phyloP scores from a whole-genome alignment of 2,888 invertebrate genomes.

The Folsomia manolachei region DNA sequence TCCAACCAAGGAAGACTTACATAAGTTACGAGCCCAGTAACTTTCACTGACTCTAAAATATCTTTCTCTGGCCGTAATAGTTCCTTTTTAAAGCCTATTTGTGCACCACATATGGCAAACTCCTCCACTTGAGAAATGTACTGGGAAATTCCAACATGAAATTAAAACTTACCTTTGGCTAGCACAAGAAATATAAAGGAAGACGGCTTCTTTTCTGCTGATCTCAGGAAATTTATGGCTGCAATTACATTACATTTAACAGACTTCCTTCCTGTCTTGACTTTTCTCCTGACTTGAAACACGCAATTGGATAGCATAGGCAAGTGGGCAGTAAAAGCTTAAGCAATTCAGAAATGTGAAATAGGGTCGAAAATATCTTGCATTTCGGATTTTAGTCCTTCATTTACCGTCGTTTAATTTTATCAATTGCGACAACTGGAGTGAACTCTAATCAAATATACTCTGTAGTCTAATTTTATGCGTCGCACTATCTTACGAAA shows the following conservation, averaged over 20 bases:
- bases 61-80: not conserved
- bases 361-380: too few species aligned
- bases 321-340: too few species aligned
- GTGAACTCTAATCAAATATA: too few species aligned
- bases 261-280: not conserved
- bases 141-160: conserved; percentile 3
- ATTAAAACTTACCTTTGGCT: conserved; percentile 6
- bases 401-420: too few species aligned
- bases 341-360: too few species aligned
- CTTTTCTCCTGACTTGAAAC: too few species aligned
- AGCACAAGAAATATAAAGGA: not conserved
- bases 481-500: too few species aligned
- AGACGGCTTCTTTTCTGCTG: not conserved
- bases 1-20: not conserved
- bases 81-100: not conserved
- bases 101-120: not conserved
- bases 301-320: too few species aligned
- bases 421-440: too few species aligned
- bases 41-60: conserved; percentile 6
- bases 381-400: too few species aligned
- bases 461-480: too few species aligned
- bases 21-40: not conserved
- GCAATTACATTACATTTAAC: conserved; percentile 1
- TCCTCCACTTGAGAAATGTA: not conserved
- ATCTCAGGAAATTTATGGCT: not conserved